phyloP scores from a whole-genome alignment of 2,797 vertebrate species.

The Lepidocolaptes lacrymiger region DNA sequence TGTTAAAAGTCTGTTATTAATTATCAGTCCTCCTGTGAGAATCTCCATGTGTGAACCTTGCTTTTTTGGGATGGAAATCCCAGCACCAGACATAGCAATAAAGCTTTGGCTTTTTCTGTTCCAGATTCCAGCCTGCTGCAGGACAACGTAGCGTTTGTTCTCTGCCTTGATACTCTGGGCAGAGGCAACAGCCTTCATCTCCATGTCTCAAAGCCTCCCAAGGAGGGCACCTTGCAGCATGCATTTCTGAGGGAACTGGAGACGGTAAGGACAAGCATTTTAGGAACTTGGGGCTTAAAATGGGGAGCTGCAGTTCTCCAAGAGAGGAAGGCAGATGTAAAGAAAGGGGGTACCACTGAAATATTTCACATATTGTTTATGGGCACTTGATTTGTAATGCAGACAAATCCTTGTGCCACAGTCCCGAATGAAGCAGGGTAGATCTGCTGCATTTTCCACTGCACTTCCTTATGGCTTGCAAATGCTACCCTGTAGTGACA shows the following conservation, averaged over 20 bases:
- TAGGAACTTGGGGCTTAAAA: background rate
- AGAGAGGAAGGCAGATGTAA: background rate
- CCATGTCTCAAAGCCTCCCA: conserved; percentile 96
- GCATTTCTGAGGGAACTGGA: conserved; percentile 91
- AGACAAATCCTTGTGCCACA: background rate
- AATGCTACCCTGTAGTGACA: background rate
- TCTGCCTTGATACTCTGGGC: conserved; percentile 95
- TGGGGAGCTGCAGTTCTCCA: background rate
- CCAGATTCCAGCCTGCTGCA: conserved; percentile 96
- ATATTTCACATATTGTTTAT: background rate
- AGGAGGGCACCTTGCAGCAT: conserved; percentile 91
- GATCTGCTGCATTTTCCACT: background rate
- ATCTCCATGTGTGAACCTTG: background rate
- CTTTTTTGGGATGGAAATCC: background rate
- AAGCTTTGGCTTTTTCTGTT: background rate
- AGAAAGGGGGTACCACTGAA: background rate
- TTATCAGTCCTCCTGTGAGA: background rate
- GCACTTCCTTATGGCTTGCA: background rate
- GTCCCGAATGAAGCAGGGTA: background rate
- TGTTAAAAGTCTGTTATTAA: background rate
- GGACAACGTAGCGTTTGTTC: conserved; percentile 96
- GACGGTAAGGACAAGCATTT: conserved; percentile 74
- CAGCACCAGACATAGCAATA: background rate
- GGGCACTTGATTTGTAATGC: background rate
- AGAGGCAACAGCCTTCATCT: conserved; percentile 87